phyloP scores from a whole-genome alignment of 2,888 invertebrate genomes.

The Plusia festucae region DNA sequence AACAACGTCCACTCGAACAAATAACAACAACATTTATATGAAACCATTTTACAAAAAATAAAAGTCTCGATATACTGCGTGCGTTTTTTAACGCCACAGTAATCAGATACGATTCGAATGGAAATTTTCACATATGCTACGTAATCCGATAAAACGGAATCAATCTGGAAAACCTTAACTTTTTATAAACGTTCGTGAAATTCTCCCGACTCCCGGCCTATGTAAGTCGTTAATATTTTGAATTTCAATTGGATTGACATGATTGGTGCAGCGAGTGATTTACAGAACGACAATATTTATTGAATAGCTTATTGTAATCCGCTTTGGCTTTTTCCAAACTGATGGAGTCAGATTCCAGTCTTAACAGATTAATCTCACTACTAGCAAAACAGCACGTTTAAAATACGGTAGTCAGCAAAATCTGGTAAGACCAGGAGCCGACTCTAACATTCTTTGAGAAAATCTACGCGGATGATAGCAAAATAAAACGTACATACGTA shows the following conservation, averaged over 20 bases:
- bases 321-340: background rate
- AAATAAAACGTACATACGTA: too few species aligned
- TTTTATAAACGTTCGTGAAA: background rate
- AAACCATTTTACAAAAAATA: constrained; percentile 11
- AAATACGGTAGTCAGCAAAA: too few species aligned
- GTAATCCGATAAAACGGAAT: constrained; percentile 35
- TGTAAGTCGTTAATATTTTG: constrained; percentile 1
- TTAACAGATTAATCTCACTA: background rate
- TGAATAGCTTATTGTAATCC: background rate
- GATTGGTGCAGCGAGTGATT: background rate
- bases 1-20: background rate
- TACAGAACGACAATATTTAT: background rate
- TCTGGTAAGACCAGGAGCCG: too few species aligned
- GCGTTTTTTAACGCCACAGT: background rate
- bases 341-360: background rate
- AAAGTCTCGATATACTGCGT: constrained; percentile 7
- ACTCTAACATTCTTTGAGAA: too few species aligned
- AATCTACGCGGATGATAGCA: too few species aligned
- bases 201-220: background rate
- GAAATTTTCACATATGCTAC: constrained; percentile 21
- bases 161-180: constrained; percentile 19
- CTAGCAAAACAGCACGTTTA: too few species aligned
- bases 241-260: constrained; percentile 1
- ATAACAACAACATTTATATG: background rate
- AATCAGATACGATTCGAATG: constrained; percentile 19